phyloP scores from a whole-genome alignment of 2,797 vertebrate species.

The Enteromius fasciolatus region DNA sequence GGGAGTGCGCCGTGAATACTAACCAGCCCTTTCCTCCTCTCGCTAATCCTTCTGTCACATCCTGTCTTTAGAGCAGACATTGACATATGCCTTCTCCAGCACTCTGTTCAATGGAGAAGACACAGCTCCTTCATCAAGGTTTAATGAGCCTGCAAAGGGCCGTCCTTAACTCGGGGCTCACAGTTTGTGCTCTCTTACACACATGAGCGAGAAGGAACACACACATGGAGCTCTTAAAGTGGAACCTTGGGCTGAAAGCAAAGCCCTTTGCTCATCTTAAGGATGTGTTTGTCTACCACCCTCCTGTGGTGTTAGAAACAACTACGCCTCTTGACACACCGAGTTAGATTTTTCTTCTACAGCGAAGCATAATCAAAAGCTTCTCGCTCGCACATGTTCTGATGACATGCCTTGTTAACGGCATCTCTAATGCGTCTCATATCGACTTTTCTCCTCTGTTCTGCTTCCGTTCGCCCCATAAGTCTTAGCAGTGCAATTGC shows the following conservation, averaged over 20 bases:
- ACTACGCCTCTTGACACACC: background rate
- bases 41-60: constrained; percentile 57
- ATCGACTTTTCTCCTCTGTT: constrained; percentile 10
- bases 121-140: constrained; percentile 58
- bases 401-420: constrained; percentile 27
- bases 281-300: constrained; percentile 25
- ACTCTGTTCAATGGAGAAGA: constrained; percentile 50
- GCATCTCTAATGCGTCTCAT: background rate
- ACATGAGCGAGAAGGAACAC: constrained; percentile 20
- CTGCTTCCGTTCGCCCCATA: background rate
- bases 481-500: background rate
- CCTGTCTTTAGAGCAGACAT: constrained; percentile 54
- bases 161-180: constrained; percentile 52
- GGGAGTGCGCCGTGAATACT: constrained; percentile 57
- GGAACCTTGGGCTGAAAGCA: background rate
- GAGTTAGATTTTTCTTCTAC: background rate
- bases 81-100: constrained; percentile 48
- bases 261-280: background rate
- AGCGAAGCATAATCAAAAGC: constrained; percentile 27
- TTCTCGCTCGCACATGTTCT: background rate
- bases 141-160: constrained; percentile 63
- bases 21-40: constrained; percentile 52
- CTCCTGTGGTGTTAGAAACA: constrained; percentile 30
- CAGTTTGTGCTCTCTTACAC: constrained; percentile 17
- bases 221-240: background rate